A percentile compares a stretch with the other conserved stretches of the same genome.
These are phyloP conservation scores for Heliocidaris erythrogramma DNA, from an alignment of 35 echinoderm and acorn worm genomes.

Conservation along the genomic window DNA sequence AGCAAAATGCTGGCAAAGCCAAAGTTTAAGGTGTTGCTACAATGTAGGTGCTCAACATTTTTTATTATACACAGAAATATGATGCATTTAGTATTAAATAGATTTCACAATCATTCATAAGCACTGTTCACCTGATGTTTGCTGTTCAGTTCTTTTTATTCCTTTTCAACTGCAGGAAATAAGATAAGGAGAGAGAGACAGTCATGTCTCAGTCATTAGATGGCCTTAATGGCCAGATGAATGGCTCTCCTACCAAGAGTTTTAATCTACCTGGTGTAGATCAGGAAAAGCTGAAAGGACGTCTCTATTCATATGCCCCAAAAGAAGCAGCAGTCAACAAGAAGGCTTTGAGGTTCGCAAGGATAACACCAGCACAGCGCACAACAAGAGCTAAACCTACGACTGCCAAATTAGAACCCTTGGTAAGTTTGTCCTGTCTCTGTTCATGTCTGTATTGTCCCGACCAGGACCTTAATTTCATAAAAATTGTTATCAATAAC, in stretches of 20 bases:
- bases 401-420: constrained; percentile 79
- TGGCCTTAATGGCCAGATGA: constrained; percentile 22
- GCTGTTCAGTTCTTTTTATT: background rate
- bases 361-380: constrained; percentile 77
- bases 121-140: background rate
- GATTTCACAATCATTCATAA: too few species aligned
- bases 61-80: too few species aligned
- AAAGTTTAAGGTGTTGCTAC: too few species aligned
- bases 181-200: background rate
- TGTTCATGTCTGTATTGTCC: background rate
- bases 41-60: too few species aligned
- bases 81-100: too few species aligned
- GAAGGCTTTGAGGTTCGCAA: constrained; percentile 70
- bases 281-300: constrained; percentile 81
- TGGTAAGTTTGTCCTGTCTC: constrained; percentile 61
- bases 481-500: too few species aligned
- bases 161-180: background rate
- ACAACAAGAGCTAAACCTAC: constrained; percentile 77
- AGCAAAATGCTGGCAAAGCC: too few species aligned
- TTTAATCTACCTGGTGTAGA: constrained; percentile 88
- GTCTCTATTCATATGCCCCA: constrained; percentile 95
- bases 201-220: constrained; percentile 35
- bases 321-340: constrained; percentile 70
- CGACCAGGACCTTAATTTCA: too few species aligned
- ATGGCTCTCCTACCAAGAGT: constrained; percentile 44